These are phyloP conservation scores for Sparus aurata DNA, from an alignment of 2,797 vertebrate species.

Conservation along the genomic window DNA sequence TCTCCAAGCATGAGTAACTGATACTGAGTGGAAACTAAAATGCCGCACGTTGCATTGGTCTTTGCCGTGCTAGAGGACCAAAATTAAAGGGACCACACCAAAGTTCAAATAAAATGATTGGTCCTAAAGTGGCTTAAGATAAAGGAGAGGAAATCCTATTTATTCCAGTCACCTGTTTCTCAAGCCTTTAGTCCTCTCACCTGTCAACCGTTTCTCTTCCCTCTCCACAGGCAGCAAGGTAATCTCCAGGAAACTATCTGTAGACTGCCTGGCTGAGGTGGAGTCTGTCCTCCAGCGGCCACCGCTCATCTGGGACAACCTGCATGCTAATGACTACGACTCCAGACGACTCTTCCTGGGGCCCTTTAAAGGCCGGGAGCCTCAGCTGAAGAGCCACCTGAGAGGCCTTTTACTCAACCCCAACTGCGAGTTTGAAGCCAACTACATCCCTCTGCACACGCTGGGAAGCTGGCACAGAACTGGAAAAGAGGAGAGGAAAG, in stretches of 20 bases:
- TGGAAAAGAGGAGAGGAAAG: slow-evolving; percentile 73
- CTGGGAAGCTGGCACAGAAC: slow-evolving; percentile 86
- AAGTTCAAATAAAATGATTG: neutral
- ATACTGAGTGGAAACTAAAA: neutral
- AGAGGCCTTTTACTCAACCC: slow-evolving; percentile 90
- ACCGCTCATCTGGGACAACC: slow-evolving; percentile 92
- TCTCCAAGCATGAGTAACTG: neutral
- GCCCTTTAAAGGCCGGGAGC: slow-evolving; percentile 89
- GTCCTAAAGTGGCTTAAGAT: too few species aligned
- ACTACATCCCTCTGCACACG: slow-evolving; percentile 90
- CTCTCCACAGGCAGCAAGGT: slow-evolving; percentile 87
- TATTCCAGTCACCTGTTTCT: neutral
- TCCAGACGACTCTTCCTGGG: slow-evolving; percentile 91
- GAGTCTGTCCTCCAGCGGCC: slow-evolving; percentile 85
- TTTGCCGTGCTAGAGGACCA: neutral
- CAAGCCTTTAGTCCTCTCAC: neutral
- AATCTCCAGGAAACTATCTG: slow-evolving; percentile 88
- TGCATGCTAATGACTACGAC: slow-evolving; percentile 93
- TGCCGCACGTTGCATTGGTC: too few species aligned
- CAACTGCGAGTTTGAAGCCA: slow-evolving; percentile 94
- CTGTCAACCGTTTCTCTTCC: neutral
- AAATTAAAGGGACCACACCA: neutral
- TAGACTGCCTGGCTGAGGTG: slow-evolving; percentile 85
- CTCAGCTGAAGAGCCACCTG: slow-evolving; percentile 80
- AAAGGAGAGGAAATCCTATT: neutral